Conservation (phyloP, 1,140 invertebrate species). For the Sarcophaga peregrina region DNA sequence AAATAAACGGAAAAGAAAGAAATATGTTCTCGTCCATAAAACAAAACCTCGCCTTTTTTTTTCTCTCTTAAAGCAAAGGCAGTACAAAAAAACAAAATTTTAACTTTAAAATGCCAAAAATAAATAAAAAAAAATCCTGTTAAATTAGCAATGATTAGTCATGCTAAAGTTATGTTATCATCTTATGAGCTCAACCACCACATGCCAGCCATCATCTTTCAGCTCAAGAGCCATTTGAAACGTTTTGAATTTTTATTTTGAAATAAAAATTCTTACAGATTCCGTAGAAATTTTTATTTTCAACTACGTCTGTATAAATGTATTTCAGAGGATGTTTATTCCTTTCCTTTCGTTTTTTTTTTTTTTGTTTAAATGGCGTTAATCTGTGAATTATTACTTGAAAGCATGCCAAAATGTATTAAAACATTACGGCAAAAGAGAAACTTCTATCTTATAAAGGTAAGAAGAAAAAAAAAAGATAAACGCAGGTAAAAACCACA, state of each 20-base stretch:
- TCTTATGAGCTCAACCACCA: neutral
- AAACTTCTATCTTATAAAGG: neutral
- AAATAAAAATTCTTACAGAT: neutral
- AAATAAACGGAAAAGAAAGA: too few relatives aligned
- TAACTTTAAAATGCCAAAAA: conserved; percentile 3
- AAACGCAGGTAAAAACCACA: conserved; percentile 27
- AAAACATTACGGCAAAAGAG: conserved; percentile 11
- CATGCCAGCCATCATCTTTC: neutral
- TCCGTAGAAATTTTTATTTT: neutral
- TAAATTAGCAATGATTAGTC: conserved; percentile 32
- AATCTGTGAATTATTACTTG: conserved; percentile 39
- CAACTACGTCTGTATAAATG: too few relatives aligned
- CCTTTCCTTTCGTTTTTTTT: conserved; percentile 2
- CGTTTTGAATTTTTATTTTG: neutral
- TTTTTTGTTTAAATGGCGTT: conserved; percentile 25
- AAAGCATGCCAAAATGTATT: conserved; percentile 41
- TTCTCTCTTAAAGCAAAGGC: too few relatives aligned
- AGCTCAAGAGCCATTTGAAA: neutral
- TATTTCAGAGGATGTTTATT: neutral
- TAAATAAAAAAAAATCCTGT: conserved; percentile 20
- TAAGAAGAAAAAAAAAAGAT: neutral
- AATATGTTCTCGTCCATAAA: too few relatives aligned
- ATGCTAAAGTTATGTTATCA: conserved; percentile 32
- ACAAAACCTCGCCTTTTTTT: too few relatives aligned
- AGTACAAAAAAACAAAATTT: too few relatives aligned